Conservation (phyloP, 2,888 invertebrate species). For the Aquatica leii region DNA sequence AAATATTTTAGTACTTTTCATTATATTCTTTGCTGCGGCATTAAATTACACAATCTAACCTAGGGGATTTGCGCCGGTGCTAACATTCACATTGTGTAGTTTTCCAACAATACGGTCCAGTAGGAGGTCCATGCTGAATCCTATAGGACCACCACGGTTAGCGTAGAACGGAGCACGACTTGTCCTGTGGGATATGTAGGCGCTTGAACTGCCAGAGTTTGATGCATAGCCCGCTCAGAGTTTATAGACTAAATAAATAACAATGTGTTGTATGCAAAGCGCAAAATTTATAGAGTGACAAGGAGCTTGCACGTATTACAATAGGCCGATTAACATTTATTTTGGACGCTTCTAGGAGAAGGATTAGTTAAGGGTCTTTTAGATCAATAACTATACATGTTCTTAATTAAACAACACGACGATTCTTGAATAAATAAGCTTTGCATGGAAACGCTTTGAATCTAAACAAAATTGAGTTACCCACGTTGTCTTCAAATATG, state of each 20-base stretch:
- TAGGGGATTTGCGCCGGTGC: conserved; percentile 21
- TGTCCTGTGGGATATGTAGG: conserved; percentile 44
- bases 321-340: conserved; percentile 16
- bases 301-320: conserved; percentile 14
- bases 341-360: not conserved
- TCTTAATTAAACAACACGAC: too few species aligned
- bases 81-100: conserved; percentile 26
- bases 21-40: conserved; percentile 8
- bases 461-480: too few species aligned
- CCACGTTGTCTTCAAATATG: not conserved
- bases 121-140: conserved; percentile 32
- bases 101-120: conserved; percentile 31
- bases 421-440: too few species aligned
- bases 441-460: too few species aligned
- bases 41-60: conserved; percentile 23
- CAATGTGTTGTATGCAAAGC: conserved; percentile 24
- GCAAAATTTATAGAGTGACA: conserved; percentile 21
- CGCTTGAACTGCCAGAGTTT: conserved; percentile 43
- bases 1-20: too few species aligned
- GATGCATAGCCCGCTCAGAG: conserved; percentile 42
- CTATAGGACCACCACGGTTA: conserved; percentile 24
- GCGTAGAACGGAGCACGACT: conserved; percentile 37
- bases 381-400: too few species aligned
- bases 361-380: not conserved
- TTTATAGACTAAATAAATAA: conserved; percentile 35